Evolutionary conservation across 2,113 vertebrate genomes (phyloP).

Genomic region (Nicator chloris): DNA sequence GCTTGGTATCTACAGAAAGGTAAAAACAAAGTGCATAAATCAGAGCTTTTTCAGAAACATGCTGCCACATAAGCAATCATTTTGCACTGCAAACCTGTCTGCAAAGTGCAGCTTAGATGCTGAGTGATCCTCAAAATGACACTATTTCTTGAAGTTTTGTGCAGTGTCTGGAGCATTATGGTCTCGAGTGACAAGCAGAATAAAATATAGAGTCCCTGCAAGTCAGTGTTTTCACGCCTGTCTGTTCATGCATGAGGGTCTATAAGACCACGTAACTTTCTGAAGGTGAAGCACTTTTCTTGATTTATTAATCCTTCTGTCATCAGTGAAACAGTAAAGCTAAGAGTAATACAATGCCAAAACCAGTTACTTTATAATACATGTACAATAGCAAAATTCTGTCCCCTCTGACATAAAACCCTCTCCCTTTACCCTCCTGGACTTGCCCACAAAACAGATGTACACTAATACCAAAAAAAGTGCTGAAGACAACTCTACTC

Average conservation of each 20-base stretch:
- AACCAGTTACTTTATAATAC: background rate
- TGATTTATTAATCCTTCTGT: background rate
- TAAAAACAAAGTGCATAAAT: background rate
- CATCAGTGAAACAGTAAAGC: background rate
- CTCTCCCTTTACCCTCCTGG: background rate
- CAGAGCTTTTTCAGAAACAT: background rate
- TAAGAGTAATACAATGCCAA: background rate
- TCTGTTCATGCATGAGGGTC: background rate
- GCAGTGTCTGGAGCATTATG: background rate
- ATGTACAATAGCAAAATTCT: background rate
- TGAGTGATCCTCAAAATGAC: background rate
- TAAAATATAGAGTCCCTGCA: background rate
- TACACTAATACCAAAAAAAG: background rate
- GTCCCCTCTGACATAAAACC: background rate
- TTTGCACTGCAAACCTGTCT: background rate
- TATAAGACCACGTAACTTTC: background rate
- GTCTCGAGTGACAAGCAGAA: background rate
- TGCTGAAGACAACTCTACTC: background rate
- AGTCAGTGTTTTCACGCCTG: background rate
- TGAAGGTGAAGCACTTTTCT: background rate
- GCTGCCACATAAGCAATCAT: background rate
- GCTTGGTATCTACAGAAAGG: background rate
- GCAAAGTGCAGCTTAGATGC: background rate
- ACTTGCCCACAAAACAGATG: background rate
- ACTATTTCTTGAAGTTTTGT: background rate